Evolutionary conservation across 2,113 vertebrate genomes (phyloP).

Genomic region (Aphelocoma coerulescens): DNA sequence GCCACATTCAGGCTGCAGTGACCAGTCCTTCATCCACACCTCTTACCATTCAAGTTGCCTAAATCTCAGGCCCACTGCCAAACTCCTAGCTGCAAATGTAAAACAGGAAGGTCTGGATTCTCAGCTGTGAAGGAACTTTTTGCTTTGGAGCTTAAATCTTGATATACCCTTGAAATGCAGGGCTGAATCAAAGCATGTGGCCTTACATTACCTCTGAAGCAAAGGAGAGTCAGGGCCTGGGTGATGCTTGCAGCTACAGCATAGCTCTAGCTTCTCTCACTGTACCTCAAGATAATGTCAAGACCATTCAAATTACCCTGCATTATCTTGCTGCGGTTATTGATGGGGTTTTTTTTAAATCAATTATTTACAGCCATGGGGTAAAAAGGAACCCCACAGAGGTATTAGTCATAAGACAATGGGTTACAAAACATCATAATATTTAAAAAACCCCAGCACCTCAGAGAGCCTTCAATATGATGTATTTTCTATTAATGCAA

Average conservation of each 20-base stretch:
- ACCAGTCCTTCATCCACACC: background rate
- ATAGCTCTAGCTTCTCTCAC: background rate
- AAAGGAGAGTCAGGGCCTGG: background rate
- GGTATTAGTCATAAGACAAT: background rate
- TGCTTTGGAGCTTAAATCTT: background rate
- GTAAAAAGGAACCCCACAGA: background rate
- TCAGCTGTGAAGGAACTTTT: background rate
- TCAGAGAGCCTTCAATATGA: background rate
- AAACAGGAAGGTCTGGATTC: background rate
- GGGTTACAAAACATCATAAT: background rate
- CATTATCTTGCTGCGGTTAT: background rate
- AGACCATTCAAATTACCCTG: background rate
- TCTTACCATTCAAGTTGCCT: background rate
- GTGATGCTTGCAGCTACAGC: background rate
- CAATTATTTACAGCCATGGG: background rate
- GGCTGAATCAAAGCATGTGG: background rate
- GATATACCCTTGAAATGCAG: background rate
- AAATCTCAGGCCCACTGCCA: background rate
- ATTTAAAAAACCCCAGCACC: background rate
- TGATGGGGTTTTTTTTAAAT: background rate
- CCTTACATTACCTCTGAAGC: background rate
- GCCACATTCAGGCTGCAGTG: background rate
- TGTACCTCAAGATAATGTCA: background rate
- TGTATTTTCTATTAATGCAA: background rate
- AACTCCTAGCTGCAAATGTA: background rate